phyloP scores from a whole-genome alignment of 2,888 invertebrate species.

The Cyclophora albipunctata region DNA sequence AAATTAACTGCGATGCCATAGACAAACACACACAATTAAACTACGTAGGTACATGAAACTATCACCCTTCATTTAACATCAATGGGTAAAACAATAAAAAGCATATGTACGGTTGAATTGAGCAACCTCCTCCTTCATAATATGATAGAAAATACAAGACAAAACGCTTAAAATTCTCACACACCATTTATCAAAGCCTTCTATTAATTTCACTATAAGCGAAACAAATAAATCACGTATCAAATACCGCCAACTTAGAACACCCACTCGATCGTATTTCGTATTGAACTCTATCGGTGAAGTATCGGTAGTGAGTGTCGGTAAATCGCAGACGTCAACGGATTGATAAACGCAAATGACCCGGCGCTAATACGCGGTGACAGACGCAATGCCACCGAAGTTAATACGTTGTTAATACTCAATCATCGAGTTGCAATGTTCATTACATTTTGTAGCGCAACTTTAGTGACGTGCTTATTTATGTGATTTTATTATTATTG shows the following conservation, averaged over 20 bases:
- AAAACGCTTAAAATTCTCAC: too few relatives aligned
- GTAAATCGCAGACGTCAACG: conserved; percentile 35
- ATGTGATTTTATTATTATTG: neutral
- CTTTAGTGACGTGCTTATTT: neutral
- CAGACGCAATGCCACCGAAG: conserved; percentile 38
- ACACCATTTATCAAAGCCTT: too few relatives aligned
- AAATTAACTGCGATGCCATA: too few relatives aligned
- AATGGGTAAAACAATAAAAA: too few relatives aligned
- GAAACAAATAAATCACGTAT: too few relatives aligned
- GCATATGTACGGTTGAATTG: too few relatives aligned
- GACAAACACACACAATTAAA: too few relatives aligned
- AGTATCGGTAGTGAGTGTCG: conserved; percentile 23
- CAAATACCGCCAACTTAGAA: conserved; percentile 9
- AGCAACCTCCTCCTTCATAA: too few relatives aligned
- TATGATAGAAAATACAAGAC: too few relatives aligned
- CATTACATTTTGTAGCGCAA: conserved; percentile 6
- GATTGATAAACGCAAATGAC: conserved; percentile 38
- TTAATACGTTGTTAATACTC: conserved; percentile 11
- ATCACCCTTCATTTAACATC: too few relatives aligned
- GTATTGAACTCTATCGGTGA: conserved; percentile 1
- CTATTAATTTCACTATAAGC: too few relatives aligned
- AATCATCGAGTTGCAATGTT: conserved; percentile 10
- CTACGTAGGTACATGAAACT: too few relatives aligned
- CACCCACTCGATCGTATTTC: conserved; percentile 13
- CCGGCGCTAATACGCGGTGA: conserved; percentile 30